Percentiles rank a stretch among this genome's conserved stretches.
Evolutionary conservation across 2,113 vertebrate genomes (phyloP).

Genomic region (Eidolon helvum): DNA sequence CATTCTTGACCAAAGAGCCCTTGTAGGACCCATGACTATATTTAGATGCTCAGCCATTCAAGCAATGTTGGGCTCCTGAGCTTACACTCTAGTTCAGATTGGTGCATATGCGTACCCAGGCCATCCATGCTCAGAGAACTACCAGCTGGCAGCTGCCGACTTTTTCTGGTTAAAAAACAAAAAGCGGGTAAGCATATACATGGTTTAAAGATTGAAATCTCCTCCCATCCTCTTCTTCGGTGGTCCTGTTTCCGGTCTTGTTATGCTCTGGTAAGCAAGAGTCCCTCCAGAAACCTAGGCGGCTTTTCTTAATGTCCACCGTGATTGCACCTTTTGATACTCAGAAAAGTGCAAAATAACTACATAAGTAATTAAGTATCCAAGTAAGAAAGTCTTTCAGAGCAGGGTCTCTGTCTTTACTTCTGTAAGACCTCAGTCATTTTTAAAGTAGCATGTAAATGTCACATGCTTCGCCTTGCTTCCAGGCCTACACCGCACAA

Average conservation of each 20-base stretch:
- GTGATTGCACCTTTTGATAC: neutral
- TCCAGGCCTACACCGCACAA: accelerated
- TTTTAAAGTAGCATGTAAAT: neutral
- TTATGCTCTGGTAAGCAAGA: neutral
- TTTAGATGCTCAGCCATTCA: neutral
- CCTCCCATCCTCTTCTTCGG: neutral
- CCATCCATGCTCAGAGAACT: neutral
- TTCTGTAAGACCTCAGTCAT: neutral
- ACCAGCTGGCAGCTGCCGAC: neutral
- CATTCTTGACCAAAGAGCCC: too few relatives aligned
- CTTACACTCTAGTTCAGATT: neutral
- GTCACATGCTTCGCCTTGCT: neutral
- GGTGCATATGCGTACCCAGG: accelerated
- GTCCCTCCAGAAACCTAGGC: neutral
- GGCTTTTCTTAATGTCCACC: neutral
- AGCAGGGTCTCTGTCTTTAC: neutral
- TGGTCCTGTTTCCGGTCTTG: neutral
- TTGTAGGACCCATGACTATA: neutral
- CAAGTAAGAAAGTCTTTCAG: neutral
- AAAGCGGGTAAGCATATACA: neutral
- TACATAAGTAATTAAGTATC: neutral
- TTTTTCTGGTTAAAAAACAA: neutral
- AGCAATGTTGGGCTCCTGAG: neutral
- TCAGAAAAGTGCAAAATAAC: neutral
- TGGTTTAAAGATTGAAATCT: neutral